A percentile compares a stretch with the other conserved stretches of the same genome.
Evolutionary conservation across 2,797 vertebrate species (phyloP).

Genomic region (Pterois miles): DNA sequence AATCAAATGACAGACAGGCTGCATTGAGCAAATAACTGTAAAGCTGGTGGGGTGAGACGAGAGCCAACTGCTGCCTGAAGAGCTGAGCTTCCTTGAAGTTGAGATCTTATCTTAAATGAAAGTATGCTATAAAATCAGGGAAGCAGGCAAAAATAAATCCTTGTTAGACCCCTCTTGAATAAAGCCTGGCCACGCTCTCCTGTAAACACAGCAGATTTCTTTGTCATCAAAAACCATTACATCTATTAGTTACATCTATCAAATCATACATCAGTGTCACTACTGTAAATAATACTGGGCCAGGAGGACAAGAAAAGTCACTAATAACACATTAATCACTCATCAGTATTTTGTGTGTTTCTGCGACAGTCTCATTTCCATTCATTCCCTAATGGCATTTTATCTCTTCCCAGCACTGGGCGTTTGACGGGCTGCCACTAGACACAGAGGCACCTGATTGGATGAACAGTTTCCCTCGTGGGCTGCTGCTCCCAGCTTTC

Average conservation of each 20-base stretch:
- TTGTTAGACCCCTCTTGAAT: conserved; percentile 16
- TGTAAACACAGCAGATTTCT: background rate
- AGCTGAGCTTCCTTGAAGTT: conserved; percentile 32
- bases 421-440: too few relatives aligned
- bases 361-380: background rate
- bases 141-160: conserved; percentile 24
- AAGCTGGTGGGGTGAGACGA: conserved; percentile 38
- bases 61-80: conserved; percentile 38
- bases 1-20: conserved; percentile 68
- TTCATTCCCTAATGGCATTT: background rate
- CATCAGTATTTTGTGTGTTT: background rate
- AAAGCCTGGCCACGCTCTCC: background rate
- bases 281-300: background rate
- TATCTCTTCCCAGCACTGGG: too few relatives aligned
- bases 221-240: background rate
- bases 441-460: too few relatives aligned
- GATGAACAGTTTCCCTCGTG: too few relatives aligned
- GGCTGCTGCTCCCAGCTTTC: too few relatives aligned
- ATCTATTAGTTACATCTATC: conserved; percentile 5
- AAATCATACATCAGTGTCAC: background rate
- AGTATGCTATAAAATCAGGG: conserved; percentile 26
- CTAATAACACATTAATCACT: background rate
- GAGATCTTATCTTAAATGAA: conserved; percentile 56
- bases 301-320: background rate
- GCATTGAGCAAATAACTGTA: conserved; percentile 61